Evolutionary conservation across 2,888 invertebrate species (phyloP).

Genomic region (Lepas anatifera): DNA sequence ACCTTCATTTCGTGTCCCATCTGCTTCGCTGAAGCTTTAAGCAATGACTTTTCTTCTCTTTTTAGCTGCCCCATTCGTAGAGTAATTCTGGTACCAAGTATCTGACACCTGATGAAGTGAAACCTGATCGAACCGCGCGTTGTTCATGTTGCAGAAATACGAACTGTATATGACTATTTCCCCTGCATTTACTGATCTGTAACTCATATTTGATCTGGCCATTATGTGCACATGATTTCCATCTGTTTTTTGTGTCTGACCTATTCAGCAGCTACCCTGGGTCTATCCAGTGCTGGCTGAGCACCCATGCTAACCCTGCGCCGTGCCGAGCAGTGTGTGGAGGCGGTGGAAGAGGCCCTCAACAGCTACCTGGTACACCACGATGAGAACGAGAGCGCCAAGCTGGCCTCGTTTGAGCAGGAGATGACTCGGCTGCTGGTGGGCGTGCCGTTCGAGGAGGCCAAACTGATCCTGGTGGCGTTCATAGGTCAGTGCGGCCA

Average conservation of each 20-base stretch:
- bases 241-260: not conserved
- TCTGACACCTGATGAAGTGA: no score
- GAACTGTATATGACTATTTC: no score
- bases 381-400: slow-evolving; percentile 53
- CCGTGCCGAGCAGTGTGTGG: slow-evolving; percentile 50
- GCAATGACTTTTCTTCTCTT: not conserved
- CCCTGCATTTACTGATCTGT: no score
- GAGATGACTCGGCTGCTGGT: slow-evolving; percentile 38
- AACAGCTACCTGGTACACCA: slow-evolving; percentile 73
- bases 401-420: slow-evolving; percentile 52
- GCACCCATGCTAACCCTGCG: not conserved
- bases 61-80: not conserved
- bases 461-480: slow-evolving; percentile 49
- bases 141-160: no score
- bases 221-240: not conserved
- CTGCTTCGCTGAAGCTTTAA: not conserved
- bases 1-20: not conserved
- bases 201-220: not conserved
- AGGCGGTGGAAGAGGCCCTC: slow-evolving; percentile 77
- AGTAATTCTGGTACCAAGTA: no score
- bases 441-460: not conserved
- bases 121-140: no score
- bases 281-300: not conserved
- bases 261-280: not conserved
- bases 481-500: slow-evolving; percentile 28